Base-by-base conservation (phyloP, 2,113 vertebrate species). In the Percopsis transmontana region DNA sequence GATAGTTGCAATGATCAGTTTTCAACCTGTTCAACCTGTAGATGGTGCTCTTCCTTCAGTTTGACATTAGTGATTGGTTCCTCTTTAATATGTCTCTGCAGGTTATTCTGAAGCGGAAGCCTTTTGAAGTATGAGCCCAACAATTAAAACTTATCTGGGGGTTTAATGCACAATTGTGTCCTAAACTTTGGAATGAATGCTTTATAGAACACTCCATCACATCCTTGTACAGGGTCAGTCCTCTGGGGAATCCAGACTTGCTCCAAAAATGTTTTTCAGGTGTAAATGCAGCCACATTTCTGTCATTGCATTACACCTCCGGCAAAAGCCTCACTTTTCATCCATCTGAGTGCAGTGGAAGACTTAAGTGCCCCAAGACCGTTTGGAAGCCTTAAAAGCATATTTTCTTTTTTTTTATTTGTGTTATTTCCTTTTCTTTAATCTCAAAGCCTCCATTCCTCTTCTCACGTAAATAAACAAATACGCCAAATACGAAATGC, bases 321-420 rank as follows among this genome's bases (percentile, higher is more conserved):
- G 76, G 68, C 76, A 73, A 45, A 68, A 66, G 60, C 64, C 56
- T 54, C 59, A 8, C 57, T 82, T 56, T 66, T 64, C 40, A 39
- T 72, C 58, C 41, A 38, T 70, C 64, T 68, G 72, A 82, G 66
- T 63, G 75, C 63, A 66, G 63, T 3, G 21, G 20, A 60, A 72
- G 60, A 50, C 62, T 68, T 18, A 66, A 76, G 76, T 84, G 77
- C 65, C 51, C 61, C 20, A 74, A 23, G 62, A 81, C 47, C 57
- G 53, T 70, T 83, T 70, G 67, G 58, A 72, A 80, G 83, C 51
- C 67, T 67, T 76, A 81, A 81, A 87, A 71, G 66, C 79, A 65
- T 16, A 57, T 45, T 66, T 58, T 53, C 45, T 54, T 51, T 47
- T 48, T 67, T 72, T 76, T 70, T 79, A 54, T 79, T 66, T 0